phyloP scores from a whole-genome alignment of 2,113 vertebrate species.

The Geococcyx californianus region DNA sequence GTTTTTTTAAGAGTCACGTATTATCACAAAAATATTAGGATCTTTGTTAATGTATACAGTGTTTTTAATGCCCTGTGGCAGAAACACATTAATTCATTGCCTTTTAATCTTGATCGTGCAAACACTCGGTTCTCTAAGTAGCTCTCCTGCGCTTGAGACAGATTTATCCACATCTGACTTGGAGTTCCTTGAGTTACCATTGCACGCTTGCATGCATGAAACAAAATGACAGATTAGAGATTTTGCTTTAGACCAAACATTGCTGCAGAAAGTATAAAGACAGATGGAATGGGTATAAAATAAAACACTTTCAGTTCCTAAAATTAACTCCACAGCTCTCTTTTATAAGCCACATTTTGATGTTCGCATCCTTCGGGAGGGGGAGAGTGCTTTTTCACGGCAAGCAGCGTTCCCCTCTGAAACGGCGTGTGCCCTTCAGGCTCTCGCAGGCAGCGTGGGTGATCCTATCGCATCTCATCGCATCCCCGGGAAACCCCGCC shows the following conservation, averaged over 20 bases:
- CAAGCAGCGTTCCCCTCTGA: too few species aligned
- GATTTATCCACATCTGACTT: neutral
- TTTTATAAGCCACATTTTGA: neutral
- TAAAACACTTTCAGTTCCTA: neutral
- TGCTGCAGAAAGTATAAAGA: neutral
- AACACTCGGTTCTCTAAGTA: neutral
- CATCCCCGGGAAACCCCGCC: neutral
- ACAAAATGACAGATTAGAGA: neutral
- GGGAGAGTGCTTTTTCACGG: neutral
- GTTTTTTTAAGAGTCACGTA: neutral
- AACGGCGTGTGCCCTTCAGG: neutral
- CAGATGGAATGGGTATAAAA: neutral
- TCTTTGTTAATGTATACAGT: accelerated
- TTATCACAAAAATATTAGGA: neutral
- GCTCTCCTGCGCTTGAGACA: neutral
- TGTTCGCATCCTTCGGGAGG: neutral
- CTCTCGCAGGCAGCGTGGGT: too few species aligned
- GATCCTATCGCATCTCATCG: too few species aligned
- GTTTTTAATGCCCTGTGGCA: neutral
- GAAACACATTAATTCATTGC: neutral
- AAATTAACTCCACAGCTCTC: neutral
- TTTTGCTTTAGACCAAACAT: neutral
- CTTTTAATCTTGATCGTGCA: neutral
- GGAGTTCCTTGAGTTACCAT: neutral
- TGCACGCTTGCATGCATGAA: neutral